A percentile compares a stretch with the other conserved stretches of the same genome.
phyloP scores from a whole-genome alignment of 2,113 vertebrate genomes.

The Myodes glareolus region DNA sequence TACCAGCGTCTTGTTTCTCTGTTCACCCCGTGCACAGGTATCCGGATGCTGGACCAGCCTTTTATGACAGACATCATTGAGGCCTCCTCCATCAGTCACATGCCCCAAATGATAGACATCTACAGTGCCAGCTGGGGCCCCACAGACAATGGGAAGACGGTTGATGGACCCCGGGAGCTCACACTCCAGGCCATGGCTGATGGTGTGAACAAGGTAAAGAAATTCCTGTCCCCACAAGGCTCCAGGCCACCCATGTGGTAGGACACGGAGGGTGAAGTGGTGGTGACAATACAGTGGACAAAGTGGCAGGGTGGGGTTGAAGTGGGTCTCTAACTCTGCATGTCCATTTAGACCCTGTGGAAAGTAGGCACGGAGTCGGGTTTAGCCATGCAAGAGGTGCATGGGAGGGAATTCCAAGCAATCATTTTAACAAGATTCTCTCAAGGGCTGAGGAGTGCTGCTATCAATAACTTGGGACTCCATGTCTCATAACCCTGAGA shows the following conservation, averaged over 20 bases:
- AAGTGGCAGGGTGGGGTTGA: background rate
- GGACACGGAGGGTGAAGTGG: background rate
- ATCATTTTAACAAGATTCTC: background rate
- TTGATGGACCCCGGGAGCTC: constrained; percentile 98
- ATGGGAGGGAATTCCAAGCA: accelerated
- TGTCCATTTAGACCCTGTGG: background rate
- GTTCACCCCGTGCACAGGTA: constrained; percentile 86
- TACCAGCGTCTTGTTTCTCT: background rate
- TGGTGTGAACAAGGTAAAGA: constrained; percentile 96
- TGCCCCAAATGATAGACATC: constrained; percentile 98
- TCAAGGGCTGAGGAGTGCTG: background rate
- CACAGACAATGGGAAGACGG: constrained; percentile 97
- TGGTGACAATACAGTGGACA: too few species aligned
- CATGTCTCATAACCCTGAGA: background rate
- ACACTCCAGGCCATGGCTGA: constrained; percentile 99
- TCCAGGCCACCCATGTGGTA: background rate
- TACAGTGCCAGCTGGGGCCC: constrained; percentile 99
- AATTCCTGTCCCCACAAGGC: background rate
- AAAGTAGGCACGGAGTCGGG: background rate
- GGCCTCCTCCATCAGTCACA: constrained; percentile 98
- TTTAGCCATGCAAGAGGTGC: background rate
- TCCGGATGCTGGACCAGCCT: constrained; percentile 98
- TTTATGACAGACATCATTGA: constrained; percentile 99
- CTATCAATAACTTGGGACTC: background rate
- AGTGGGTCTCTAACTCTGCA: background rate